phyloP scores from a whole-genome alignment of 2,888 invertebrate species.

The Metopia argyrocephala region DNA sequence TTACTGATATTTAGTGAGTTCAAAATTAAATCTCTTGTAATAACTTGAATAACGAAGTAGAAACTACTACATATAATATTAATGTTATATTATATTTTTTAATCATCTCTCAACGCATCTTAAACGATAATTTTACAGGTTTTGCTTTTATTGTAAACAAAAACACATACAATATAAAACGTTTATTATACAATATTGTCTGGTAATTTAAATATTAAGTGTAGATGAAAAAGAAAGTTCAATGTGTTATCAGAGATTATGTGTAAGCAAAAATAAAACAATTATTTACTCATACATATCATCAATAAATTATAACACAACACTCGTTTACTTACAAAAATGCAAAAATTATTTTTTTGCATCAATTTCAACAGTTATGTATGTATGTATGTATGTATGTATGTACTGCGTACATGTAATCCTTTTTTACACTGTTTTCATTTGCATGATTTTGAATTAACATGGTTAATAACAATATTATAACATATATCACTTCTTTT shows the following conservation, averaged over 20 bases:
- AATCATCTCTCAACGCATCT: not conserved
- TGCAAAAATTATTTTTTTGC: too few species aligned
- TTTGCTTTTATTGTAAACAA: not conserved
- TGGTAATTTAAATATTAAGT: not conserved
- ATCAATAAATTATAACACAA: too few species aligned
- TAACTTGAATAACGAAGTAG: too few species aligned
- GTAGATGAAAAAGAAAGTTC: constrained; percentile 28
- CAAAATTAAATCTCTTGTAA: too few species aligned
- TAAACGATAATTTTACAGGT: not conserved
- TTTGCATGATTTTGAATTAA: too few species aligned
- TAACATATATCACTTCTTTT: too few species aligned
- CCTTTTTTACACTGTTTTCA: too few species aligned
- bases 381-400: not conserved
- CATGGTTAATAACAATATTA: too few species aligned
- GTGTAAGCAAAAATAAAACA: not conserved
- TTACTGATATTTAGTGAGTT: too few species aligned
- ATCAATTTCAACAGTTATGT: not conserved
- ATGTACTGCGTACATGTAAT: not conserved
- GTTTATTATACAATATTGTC: not conserved
- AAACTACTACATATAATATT: too few species aligned
- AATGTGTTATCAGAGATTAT: constrained; percentile 35
- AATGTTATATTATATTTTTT: too few species aligned
- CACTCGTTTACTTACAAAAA: too few species aligned
- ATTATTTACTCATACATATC: not conserved
- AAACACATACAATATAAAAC: not conserved